These are phyloP conservation scores for Gymnoscopelus microlampas DNA, from an alignment of 2,797 vertebrate genomes.

Conservation along the genomic window DNA sequence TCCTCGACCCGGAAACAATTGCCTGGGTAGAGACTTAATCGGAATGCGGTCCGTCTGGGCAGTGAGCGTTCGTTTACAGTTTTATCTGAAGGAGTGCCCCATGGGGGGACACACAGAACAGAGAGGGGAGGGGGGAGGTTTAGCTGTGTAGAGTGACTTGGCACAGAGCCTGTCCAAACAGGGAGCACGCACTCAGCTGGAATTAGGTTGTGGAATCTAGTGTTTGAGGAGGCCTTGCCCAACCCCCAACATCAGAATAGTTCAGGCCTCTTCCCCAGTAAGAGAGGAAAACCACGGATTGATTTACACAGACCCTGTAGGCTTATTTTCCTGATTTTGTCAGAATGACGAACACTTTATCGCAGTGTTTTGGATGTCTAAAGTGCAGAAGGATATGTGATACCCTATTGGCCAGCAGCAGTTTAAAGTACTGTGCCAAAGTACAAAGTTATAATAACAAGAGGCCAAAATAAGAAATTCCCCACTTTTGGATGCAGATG, in stretches of 20 bases:
- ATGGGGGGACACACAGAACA: constrained; percentile 45
- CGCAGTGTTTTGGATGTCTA: background rate
- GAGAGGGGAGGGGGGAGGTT: constrained; percentile 14
- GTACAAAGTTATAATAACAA: background rate
- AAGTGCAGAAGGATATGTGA: background rate
- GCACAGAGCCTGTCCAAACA: constrained; percentile 68
- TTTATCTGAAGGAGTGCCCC: constrained; percentile 67
- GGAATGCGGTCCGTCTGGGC: constrained; percentile 76
- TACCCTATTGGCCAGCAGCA: background rate
- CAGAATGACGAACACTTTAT: background rate
- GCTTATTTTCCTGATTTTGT: background rate
- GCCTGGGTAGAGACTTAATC: constrained; percentile 68
- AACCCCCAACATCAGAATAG: constrained; percentile 37
- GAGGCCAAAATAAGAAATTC: background rate
- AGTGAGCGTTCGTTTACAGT: constrained; percentile 73
- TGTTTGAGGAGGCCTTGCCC: constrained; percentile 37
- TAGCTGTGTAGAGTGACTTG: constrained; percentile 64
- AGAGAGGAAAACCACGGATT: constrained; percentile 5
- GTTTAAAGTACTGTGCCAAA: background rate
- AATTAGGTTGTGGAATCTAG: constrained; percentile 67
- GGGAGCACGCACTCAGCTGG: constrained; percentile 52
- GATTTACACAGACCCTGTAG: background rate
- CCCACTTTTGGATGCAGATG: background rate
- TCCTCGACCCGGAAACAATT: constrained; percentile 84
- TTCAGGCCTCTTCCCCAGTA: constrained; percentile 19